Evolutionary conservation across 2,888 invertebrate genomes (phyloP), one percentile per base, ranked within the genome.

Genomic region (Abrostola triplasia): DNA sequence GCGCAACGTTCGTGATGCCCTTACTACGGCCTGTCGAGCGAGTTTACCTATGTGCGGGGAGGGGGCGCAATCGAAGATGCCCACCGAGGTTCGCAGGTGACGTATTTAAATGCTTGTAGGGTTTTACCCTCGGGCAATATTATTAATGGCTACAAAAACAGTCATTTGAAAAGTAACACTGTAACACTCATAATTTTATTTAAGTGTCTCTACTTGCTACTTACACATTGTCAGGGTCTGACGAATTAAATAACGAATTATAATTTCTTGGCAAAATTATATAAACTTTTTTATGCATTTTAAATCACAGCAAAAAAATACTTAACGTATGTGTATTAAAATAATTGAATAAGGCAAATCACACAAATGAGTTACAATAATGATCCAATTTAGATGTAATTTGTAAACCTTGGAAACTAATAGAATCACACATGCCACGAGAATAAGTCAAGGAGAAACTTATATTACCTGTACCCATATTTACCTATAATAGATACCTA

Each of bases 1-100:
- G 70, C 77, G 71, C 76, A 50, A 55, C 64, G 59, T 67, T 54
- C 61, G 65, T 59, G 62, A 62, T 68, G 71, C 68, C 64, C 67
- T 59, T 63, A 71, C 73, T 67, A 59, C 64, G 59, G 64, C 73
- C 65, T n/a, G 74, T 64, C 64, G 54, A 57, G 55, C 68, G 12
- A 63, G 70, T 75, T 72, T 74, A 67, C 68, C 36, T 63, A 66
- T 65, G 41, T 36, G 62, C 59, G 58, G 50, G 70, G 75, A 41
- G 67, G 66, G 66, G 57, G 47, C 59, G 62, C 60, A 59, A 51
- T 58, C 61, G 53, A 53, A 58, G 65, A 67, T 54, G 59, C 38
- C 36, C 47, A 59, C 37, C 54, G 36, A 53, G 52, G 35, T 58
- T 36, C 38, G 53, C 59, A 47, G 47, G 13, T 61, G 58, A 62